These are phyloP conservation scores for Eutolmus rufibarbis DNA, from an alignment of 2,888 invertebrate genomes.

Conservation along the genomic window DNA sequence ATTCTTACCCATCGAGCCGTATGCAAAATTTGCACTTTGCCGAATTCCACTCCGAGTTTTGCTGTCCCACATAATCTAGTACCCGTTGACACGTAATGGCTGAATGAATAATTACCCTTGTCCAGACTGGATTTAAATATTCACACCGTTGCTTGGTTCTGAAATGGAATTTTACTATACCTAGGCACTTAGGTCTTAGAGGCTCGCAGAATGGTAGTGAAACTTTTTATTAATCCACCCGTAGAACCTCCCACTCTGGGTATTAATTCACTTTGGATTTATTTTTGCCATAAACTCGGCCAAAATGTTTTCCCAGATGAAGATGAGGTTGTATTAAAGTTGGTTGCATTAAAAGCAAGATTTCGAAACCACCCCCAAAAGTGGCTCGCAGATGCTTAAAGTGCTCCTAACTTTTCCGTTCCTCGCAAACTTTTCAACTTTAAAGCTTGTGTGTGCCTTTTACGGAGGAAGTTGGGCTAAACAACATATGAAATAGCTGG, in stretches of 20 bases:
- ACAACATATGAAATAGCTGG: constrained; percentile 17
- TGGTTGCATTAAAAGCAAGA: constrained; percentile 22
- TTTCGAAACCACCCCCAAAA: background rate
- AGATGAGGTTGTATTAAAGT: constrained; percentile 32
- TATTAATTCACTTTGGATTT: constrained; percentile 14
- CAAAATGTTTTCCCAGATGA: constrained; percentile 28
- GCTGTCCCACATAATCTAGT: background rate
- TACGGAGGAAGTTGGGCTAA: constrained; percentile 12
- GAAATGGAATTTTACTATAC: background rate
- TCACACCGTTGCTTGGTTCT: background rate
- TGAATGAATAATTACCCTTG: background rate
- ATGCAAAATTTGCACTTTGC: background rate
- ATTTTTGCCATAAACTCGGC: constrained; percentile 30
- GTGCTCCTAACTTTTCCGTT: constrained; percentile 5
- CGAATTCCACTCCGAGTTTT: background rate
- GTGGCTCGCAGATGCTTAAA: background rate
- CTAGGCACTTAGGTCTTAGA: background rate
- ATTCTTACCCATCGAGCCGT: background rate
- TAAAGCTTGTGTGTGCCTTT: constrained; percentile 27
- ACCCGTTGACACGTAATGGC: background rate
- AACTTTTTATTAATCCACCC: constrained; percentile 22
- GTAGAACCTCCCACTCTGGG: background rate
- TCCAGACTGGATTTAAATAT: background rate
- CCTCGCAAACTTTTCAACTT: constrained; percentile 13
- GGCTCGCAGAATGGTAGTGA: background rate